Evolutionary conservation across 2,888 invertebrate genomes (phyloP), one percentile per base, ranked within the genome.

Genomic region (Synanthedon vespiformis): DNA sequence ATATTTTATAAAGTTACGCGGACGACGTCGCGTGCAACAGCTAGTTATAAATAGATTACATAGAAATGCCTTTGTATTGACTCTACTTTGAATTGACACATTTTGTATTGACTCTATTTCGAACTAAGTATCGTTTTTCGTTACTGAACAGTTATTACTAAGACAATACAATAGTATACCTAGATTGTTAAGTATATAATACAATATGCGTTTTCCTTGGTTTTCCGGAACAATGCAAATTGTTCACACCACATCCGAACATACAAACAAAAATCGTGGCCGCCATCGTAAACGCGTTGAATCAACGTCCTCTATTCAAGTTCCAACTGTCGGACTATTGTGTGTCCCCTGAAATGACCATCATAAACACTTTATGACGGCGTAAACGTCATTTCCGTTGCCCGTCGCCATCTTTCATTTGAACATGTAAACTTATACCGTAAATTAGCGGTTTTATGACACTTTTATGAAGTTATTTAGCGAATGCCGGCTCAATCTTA

Each of bases 401-500:
- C 16, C 48, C 40, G 40, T n/a, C 27, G 22, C 55, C 58, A 58
- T 61, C 57, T 60, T 57, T 57, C 54, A 57, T 59, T 56, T 57
- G 53, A 56, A 56, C 53, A 52, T 54, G 50, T 51, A 58, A 58
- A 50, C 40, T 54, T 54, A 52, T 49, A 44, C 52, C 56, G 55
- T 61, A 61, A 60, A 61, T 62, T 62, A 60, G 18, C 57, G 40
- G 52, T 53, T 60, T 61, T 60, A 62, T 55, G 54, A 51, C 41
- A 47, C 54, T 61, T 63, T 63, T 61, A 63, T 61, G 60, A 60
- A 63, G 58, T 63, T 55, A 61, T 62, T 61, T 62, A 50, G 57
- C 61, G 55, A 56, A 56, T 52, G 40, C 51, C 16, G 49, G 52
- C 51, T 51, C 50, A 54, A 52, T 54, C 16, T 53, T 10, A 34